Evolutionary conservation across 2,113 vertebrate species (phyloP).

Genomic region (Hippopotamus amphibius): DNA sequence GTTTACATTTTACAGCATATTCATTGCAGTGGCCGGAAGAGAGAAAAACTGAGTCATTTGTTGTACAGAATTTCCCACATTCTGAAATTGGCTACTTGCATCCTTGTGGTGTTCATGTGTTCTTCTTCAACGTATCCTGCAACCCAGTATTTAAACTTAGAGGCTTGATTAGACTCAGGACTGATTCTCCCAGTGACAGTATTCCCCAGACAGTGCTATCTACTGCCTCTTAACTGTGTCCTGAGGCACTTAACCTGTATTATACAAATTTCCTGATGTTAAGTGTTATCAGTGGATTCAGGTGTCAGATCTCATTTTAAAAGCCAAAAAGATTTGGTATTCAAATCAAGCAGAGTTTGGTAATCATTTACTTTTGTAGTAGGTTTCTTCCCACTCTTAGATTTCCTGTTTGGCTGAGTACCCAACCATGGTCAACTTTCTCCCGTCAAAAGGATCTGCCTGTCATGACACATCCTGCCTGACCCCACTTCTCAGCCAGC

Average conservation of each 20-base stretch:
- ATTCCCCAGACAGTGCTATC: too few relatives aligned
- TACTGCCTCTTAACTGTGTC: too few relatives aligned
- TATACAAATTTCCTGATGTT: too few relatives aligned
- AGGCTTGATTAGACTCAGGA: too few relatives aligned
- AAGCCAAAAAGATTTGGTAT: not conserved
- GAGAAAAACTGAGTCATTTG: conserved; percentile 32
- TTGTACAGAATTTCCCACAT: not conserved
- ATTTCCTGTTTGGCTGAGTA: not conserved
- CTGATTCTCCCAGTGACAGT: too few relatives aligned
- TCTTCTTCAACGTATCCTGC: too few relatives aligned
- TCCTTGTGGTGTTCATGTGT: too few relatives aligned
- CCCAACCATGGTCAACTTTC: too few relatives aligned
- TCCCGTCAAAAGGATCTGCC: not conserved
- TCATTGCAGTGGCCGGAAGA: conserved; percentile 66
- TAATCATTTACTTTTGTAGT: not conserved
- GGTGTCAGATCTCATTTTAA: too few relatives aligned
- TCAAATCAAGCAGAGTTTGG: not conserved
- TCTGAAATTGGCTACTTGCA: not conserved
- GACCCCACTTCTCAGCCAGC: not conserved
- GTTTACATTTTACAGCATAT: conserved; percentile 59
- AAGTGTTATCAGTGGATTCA: too few relatives aligned
- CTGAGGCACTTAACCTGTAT: too few relatives aligned
- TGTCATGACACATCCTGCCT: not conserved
- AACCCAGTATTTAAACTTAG: too few relatives aligned
- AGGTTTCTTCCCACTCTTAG: not conserved